Base-by-base conservation (phyloP, 2,797 vertebrate genomes). In the Neosilurus hyrtlii region DNA sequence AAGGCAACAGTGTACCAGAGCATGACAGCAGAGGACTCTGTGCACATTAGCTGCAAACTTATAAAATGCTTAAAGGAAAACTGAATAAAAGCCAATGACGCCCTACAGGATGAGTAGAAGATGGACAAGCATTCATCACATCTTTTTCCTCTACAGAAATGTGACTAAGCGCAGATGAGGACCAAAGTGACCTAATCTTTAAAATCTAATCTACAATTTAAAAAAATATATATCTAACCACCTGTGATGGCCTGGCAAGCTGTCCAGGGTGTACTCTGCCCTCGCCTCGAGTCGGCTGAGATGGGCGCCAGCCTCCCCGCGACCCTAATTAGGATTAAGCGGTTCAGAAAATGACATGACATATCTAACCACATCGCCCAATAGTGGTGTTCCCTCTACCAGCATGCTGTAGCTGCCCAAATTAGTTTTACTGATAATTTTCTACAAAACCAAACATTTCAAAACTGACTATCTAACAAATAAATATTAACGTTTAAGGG, bases 21-120 rank as follows among this genome's bases (percentile, higher is more conserved):
- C 79, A 80, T 90, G 91, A 86, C 80, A 85, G 88, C 87, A 83
- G 88, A 86, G 74, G 84, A 59, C 87, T 84, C 57, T 70, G 76
- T 82, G 49, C 78, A 81, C 86, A 92, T 94, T 92, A 93, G 87
- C 82, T 83, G 84, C 84, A 86, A 77, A 82, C 79, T 68, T 87
- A 61, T 85, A 88, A 80, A 84, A 88, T 77, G 82, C 82, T 86
- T 74, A 54, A 74, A 16, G 49, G 82, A 87, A 87, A 79, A 66
- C 63, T 56, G 70, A 87, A 73, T 83, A 81, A 76, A 56, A 75
- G 18, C 52, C 73, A 59, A 1, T 15, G 73, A 76, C 54, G n/a
- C 26, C 56, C 14, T 14, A 37, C 4, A 43, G 59, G 24, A 56
- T 0, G 15, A 66, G 37, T 9, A 80, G 2, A 71, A 16, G 43